Base-by-base conservation (phyloP, 1,140 invertebrate genomes). In the Sitophilus oryzae region DNA sequence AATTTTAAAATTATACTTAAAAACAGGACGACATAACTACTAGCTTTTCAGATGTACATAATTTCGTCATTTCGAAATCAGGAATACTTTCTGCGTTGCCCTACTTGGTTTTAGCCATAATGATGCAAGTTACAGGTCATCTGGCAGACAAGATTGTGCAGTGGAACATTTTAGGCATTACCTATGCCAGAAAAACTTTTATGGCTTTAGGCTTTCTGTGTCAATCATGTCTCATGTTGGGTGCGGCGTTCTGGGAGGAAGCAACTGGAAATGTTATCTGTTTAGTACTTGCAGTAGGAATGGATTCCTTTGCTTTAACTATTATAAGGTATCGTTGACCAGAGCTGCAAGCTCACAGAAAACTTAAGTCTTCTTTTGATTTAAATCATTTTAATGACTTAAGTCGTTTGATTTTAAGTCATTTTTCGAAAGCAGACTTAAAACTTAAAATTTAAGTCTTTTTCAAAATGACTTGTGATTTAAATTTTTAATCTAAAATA, bases 281-380 rank as follows among this genome's bases (percentile, higher is more conserved):
- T 67, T 76, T 96, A 5, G 89, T 86, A 0, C 78, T 91, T 45
- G 89, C 91, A 15, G 88, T 93, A 6, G 90, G 90, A 0, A 74
- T 92, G 5, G 89, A 90, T 23, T 91, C 89, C 1, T 91, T 93
- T 69, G 86, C 89, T 4, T 91, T 89, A 86, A 83, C 88, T 15
- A 91, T 89, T 46, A 92, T 88, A 69, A 84, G 85, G 86, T 88
- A 73, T n/a, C n/a, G 37, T 1, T 23, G 10, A 15, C n/a, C n/a
- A n/a, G n/a, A n/a, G n/a, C n/a, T n/a, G n/a, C n/a, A n/a, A n/a
- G n/a, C n/a, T n/a, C n/a, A n/a, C n/a, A n/a, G n/a, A n/a, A n/a
- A n/a, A n/a, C n/a, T n/a, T n/a, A n/a, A n/a, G n/a, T n/a, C n/a
- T n/a, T n/a, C n/a, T n/a, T n/a, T n/a, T n/a, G n/a, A n/a, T n/a